phyloP scores from a whole-genome alignment of 2,888 invertebrate species.

The Iphiclides podalirius region DNA sequence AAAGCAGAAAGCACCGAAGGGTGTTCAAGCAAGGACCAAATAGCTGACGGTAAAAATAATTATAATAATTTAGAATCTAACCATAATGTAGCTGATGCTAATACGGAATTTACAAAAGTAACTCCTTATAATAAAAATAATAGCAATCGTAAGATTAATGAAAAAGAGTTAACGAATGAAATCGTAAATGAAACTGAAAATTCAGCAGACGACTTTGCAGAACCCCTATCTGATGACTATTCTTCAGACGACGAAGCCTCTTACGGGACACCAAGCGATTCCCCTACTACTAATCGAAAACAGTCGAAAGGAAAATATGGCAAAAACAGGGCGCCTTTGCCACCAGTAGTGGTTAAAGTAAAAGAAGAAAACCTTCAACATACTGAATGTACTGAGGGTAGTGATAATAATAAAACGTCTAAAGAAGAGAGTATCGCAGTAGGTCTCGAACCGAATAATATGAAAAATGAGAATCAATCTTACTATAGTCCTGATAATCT shows the following conservation, averaged over 20 bases:
- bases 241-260: conserved; percentile 69
- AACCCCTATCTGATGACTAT: conserved; percentile 27
- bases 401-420: conserved; percentile 27
- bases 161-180: neutral
- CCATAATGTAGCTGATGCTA: neutral
- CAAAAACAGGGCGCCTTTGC: conserved; percentile 69
- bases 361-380: neutral
- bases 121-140: neutral
- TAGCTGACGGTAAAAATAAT: no score
- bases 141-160: neutral
- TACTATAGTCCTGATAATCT: conserved; percentile 34
- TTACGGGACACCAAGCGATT: conserved; percentile 69
- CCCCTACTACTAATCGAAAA: conserved; percentile 62
- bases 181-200: conserved; percentile 3
- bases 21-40: neutral
- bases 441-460: conserved; percentile 15
- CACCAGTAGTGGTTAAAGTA: conserved; percentile 40
- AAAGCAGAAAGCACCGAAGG: neutral
- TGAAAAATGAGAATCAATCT: conserved; percentile 33
- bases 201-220: conserved; percentile 6
- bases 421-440: conserved; percentile 14
- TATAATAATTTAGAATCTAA: neutral
- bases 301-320: conserved; percentile 67
- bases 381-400: neutral
- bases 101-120: neutral